Evolutionary conservation across 2,113 vertebrate genomes (phyloP).

Genomic region (Onychostoma macrolepis): DNA sequence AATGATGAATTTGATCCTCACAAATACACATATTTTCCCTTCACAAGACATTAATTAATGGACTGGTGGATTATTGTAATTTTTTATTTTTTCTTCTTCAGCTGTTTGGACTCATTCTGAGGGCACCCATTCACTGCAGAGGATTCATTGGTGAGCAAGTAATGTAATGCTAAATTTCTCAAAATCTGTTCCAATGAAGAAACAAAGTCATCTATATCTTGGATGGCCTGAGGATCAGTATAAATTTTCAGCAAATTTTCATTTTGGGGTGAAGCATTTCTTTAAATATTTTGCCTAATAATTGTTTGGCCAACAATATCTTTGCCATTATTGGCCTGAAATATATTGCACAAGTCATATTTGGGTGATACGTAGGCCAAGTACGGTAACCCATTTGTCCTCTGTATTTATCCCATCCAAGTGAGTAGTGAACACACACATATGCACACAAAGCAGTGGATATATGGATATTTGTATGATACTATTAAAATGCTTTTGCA

Average conservation of each 20-base stretch:
- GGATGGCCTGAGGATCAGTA: neutral
- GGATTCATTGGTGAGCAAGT: neutral
- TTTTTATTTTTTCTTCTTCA: neutral
- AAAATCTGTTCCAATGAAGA: no score
- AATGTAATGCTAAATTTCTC: neutral
- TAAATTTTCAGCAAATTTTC: neutral
- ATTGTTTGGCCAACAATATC: no score
- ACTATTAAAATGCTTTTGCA: neutral
- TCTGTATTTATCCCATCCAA: no score
- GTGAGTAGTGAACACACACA: neutral
- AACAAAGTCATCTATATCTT: neutral
- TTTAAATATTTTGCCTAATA: no score
- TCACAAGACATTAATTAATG: neutral
- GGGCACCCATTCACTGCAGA: neutral
- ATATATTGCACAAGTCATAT: neutral
- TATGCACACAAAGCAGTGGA: neutral
- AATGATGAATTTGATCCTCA: neutral
- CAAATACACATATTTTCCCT: neutral
- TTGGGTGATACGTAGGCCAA: no score
- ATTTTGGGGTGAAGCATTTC: no score
- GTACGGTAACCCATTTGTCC: no score
- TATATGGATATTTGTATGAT: neutral
- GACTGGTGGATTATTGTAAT: no score
- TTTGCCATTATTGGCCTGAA: neutral
- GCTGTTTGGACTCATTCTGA: neutral